Base-by-base conservation (phyloP, 2,888 invertebrate genomes). In the Thereva unica region DNA sequence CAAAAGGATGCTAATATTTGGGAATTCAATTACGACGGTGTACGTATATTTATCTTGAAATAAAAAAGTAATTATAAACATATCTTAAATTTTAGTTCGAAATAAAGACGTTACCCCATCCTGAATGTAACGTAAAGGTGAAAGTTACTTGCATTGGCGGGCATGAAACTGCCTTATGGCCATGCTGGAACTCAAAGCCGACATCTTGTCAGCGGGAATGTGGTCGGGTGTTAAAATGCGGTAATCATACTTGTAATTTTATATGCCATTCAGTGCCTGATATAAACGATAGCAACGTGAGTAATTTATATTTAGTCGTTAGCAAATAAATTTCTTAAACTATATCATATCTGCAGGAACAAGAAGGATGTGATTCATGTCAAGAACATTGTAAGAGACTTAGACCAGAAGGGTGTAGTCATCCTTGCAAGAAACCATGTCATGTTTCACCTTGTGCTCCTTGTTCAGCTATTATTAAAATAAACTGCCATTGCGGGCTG, bases 401-500 rank as follows among this genome's bases (percentile, higher is more conserved):
- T 34, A 85, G 93, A 63, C 90, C 91, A 8, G 77, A 82, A 7
- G 92, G 87, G 49, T 95, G 95, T 77, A 82, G 80, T 1, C 95
- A 95, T 78, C 82, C 83, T 37, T 95, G 95, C 77, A 84, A 83
- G 71, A 84, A 82, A 63, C 80, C 84, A 0, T 93, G 92, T 74
- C 92, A 92, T 79, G 86, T 88, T 1, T 88, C 88, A 0, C 81
- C 83, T 0, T 97, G 96, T 75, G 86, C 86, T 0, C 87, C 89
- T 0, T 97, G 97, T 77, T 85, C 84, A 50, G 84, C 86, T 65
- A 83, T 87, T 72, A 83, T 92, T 37, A 84, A 89, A 74, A 77
- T 89, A 56, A 83, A 86, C 42, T 97, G 97, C 73, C 92, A 95
- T 77, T 97, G 97, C 76, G 88, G 88, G 0, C 82, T 93, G 4